A percentile compares a stretch with the other conserved stretches of the same genome.
These are phyloP conservation scores for Hemicentrotus pulcherrimus DNA, from an alignment of 35 echinoderm and acorn worm species.

Conservation along the genomic window DNA sequence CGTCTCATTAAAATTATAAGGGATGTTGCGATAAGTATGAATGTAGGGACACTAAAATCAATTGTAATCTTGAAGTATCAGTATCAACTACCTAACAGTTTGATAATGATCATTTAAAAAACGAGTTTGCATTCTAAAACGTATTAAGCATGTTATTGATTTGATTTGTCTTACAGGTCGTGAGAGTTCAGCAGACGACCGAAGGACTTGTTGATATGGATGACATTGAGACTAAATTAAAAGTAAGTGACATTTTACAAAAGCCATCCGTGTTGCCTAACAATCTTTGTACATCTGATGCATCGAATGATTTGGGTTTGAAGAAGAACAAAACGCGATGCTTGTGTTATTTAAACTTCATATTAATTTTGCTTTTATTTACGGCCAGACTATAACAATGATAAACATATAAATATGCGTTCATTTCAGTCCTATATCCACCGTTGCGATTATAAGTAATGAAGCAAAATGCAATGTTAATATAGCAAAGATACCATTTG, in stretches of 20 bases:
- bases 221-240: constrained; percentile 79
- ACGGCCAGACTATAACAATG: too few species aligned
- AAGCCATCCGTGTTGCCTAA: background rate
- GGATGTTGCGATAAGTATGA: too few species aligned
- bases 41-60: background rate
- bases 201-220: constrained; percentile 75
- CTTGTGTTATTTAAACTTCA: too few species aligned
- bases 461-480: too few species aligned
- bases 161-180: constrained; percentile 62
- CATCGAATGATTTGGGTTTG: too few species aligned
- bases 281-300: background rate
- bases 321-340: too few species aligned
- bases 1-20: too few species aligned
- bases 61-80: background rate
- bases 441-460: too few species aligned
- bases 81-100: background rate
- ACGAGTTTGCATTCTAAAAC: background rate
- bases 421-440: too few species aligned
- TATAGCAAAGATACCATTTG: too few species aligned
- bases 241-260: constrained; percentile 38
- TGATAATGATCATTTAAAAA: background rate
- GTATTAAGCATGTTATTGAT: background rate
- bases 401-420: too few species aligned
- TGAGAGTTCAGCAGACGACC: constrained; percentile 65
- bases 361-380: too few species aligned